Percentiles rank a stretch among this genome's conserved stretches.
phyloP scores from a whole-genome alignment of 2,888 invertebrate species.

The Limnephilus rhombicus region DNA sequence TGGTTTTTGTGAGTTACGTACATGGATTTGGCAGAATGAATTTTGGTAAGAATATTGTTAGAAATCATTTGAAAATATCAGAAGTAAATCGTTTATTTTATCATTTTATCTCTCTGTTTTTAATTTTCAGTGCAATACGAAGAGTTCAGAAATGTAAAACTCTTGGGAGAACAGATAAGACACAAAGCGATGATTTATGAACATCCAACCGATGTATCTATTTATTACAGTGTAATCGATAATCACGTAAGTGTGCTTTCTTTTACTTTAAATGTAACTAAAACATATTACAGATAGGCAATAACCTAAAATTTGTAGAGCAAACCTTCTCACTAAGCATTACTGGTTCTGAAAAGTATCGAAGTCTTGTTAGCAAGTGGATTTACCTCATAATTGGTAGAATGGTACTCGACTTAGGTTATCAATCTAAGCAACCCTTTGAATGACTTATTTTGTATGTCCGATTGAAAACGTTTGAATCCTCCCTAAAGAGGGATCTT shows the following conservation, averaged over 20 bases:
- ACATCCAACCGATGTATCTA: constrained; percentile 76
- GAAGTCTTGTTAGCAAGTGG: too few relatives aligned
- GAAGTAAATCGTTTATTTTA: not conserved
- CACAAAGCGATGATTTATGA: constrained; percentile 65
- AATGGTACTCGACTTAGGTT: too few relatives aligned
- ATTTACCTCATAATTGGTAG: too few relatives aligned
- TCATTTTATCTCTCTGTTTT: not conserved
- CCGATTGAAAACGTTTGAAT: too few relatives aligned
- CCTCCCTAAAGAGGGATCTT: too few relatives aligned
- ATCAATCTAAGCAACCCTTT: too few relatives aligned
- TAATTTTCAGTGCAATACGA: not conserved
- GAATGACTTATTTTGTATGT: too few relatives aligned
- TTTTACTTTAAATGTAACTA: not conserved
- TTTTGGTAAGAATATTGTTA: not conserved
- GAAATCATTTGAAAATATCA: not conserved
- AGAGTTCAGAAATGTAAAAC: constrained; percentile 44
- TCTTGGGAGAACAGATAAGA: constrained; percentile 32
- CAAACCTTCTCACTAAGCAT: too few relatives aligned
- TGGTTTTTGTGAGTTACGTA: not conserved
- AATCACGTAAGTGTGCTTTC: constrained; percentile 71
- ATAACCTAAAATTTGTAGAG: too few relatives aligned
- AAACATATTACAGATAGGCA: too few relatives aligned
- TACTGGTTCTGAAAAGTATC: too few relatives aligned
- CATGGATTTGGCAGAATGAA: not conserved
- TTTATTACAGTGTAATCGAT: constrained; percentile 75